Evolutionary conservation across 2,888 invertebrate genomes (phyloP).

Genomic region (Andrena trimmerana): DNA sequence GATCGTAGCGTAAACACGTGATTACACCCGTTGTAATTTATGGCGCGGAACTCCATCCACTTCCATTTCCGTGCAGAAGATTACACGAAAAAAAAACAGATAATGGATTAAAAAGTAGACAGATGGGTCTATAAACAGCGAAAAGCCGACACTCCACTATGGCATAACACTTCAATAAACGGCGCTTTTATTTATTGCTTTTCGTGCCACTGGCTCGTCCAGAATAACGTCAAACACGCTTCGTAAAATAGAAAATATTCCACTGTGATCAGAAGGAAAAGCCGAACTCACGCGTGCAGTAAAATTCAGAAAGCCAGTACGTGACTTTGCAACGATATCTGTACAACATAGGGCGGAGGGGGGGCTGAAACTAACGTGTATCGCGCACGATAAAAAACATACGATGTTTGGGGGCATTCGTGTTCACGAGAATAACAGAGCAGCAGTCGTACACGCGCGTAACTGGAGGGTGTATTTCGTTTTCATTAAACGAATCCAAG

Average conservation of each 20-base stretch:
- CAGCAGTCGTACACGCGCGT: background rate
- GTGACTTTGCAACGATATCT: conserved; percentile 19
- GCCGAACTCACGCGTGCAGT: background rate
- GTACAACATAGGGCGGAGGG: background rate
- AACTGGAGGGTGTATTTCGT: conserved; percentile 25
- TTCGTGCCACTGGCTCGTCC: background rate
- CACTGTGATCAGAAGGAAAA: background rate
- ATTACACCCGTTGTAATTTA: conserved; percentile 67
- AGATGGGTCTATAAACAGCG: background rate
- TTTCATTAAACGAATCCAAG: conserved; percentile 66
- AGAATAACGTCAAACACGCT: background rate
- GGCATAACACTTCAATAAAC: background rate
- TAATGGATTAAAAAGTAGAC: background rate
- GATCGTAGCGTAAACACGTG: conserved; percentile 41
- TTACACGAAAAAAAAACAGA: background rate
- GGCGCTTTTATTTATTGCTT: background rate
- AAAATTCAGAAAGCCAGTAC: background rate
- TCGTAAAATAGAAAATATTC: conserved; percentile 15
- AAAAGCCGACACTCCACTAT: background rate
- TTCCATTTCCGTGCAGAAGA: background rate
- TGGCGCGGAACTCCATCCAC: conserved; percentile 2
- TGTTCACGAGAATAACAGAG: conserved; percentile 25
- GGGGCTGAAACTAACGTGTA: background rate
- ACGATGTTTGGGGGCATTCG: background rate
- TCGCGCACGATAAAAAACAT: background rate